A percentile compares a stretch with the other conserved stretches of the same genome.
phyloP scores from a whole-genome alignment of 2,797 vertebrate species.

The Lycodopsis pacificus region DNA sequence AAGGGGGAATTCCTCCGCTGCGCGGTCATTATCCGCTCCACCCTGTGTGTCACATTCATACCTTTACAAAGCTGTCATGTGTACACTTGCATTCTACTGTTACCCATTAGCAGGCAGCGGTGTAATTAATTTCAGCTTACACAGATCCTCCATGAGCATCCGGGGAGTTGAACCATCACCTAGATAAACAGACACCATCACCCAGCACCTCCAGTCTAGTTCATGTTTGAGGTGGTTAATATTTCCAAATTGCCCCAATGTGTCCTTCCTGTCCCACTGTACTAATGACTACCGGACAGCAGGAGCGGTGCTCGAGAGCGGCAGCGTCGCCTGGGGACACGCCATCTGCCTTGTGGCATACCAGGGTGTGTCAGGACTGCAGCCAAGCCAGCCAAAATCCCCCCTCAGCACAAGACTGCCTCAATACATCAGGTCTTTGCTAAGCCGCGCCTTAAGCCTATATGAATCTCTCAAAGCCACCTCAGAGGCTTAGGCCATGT shows the following conservation, averaged over 20 bases:
- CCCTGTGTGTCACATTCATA: constrained; percentile 5
- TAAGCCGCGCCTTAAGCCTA: constrained; percentile 55
- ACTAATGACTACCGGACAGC: constrained; percentile 71
- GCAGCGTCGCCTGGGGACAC: constrained; percentile 67
- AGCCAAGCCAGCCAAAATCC: constrained; percentile 79
- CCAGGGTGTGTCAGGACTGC: constrained; percentile 78
- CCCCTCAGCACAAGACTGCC: constrained; percentile 58
- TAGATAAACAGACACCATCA: constrained; percentile 15
- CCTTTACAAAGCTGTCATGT: constrained; percentile 2
- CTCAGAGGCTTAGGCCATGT: constrained; percentile 53
- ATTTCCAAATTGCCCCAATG: constrained; percentile 58
- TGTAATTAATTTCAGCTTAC: constrained; percentile 24
- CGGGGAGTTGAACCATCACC: constrained; percentile 15
- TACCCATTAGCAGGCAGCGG: neutral
- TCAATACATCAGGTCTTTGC: constrained; percentile 56
- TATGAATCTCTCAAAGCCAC: constrained; percentile 61
- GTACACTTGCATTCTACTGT: neutral
- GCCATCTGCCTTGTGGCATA: constrained; percentile 83
- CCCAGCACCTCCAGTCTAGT: constrained; percentile 15
- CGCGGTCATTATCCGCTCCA: neutral
- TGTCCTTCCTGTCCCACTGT: constrained; percentile 63
- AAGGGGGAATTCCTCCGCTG: neutral
- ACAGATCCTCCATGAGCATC: constrained; percentile 12
- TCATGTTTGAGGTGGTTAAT: constrained; percentile 46
- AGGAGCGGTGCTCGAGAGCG: constrained; percentile 59